phyloP scores from a whole-genome alignment of 2,888 invertebrate species.

The Frankliniella intonsa region DNA sequence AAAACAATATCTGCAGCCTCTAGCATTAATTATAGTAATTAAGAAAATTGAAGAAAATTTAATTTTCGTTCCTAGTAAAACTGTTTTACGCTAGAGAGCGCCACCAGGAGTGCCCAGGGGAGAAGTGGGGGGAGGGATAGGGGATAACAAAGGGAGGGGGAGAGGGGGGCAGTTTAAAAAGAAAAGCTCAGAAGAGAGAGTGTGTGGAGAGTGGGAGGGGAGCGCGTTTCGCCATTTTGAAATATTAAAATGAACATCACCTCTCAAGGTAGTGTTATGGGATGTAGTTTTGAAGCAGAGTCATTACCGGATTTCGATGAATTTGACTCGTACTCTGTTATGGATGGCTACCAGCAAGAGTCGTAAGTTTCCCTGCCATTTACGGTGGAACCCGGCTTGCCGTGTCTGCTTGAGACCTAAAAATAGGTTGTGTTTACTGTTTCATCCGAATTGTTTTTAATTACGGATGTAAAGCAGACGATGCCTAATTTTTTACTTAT shows the following conservation, averaged over 20 bases:
- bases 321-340: constrained; percentile 1
- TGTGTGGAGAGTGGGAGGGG: not conserved
- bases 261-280: constrained; percentile 19
- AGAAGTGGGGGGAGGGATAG: not conserved
- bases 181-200: not conserved
- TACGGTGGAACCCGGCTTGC: not conserved
- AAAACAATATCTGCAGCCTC: too few relatives aligned
- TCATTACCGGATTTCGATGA: constrained; percentile 12
- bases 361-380: constrained; percentile 1
- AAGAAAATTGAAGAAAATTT: too few relatives aligned
- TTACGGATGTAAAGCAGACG: too few relatives aligned
- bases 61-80: too few relatives aligned
- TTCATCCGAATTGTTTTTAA: not conserved
- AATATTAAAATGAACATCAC: constrained; percentile 8
- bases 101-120: not conserved
- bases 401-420: not conserved
- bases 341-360: constrained; percentile 6
- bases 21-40: too few relatives aligned
- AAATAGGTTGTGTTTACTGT: constrained; percentile 21
- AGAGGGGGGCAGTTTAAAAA: not conserved
- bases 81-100: not conserved
- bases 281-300: constrained; percentile 13
- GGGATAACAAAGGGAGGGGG: not conserved
- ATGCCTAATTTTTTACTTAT: too few relatives aligned
- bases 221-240: constrained; percentile 9